Conservation (phyloP, 2,113 vertebrate species). For the Xiphorhynchus elegans region DNA sequence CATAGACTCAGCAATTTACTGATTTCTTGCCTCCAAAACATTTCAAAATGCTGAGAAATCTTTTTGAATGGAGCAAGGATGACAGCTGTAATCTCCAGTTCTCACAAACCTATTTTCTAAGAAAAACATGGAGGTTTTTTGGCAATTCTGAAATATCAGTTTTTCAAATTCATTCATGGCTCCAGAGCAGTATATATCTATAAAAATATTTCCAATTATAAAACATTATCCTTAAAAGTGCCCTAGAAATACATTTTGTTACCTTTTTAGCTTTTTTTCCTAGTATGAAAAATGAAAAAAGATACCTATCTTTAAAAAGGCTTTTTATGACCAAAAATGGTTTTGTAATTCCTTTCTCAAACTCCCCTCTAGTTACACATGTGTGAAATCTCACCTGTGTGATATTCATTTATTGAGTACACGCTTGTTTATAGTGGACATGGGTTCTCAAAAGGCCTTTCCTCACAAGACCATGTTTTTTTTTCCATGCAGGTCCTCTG, state of each 20-base stretch:
- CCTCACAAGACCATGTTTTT: fast-evolving
- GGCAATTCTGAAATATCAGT: neutral
- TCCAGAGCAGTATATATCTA: neutral
- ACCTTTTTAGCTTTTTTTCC: neutral
- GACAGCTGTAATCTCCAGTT: neutral
- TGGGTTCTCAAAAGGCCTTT: neutral
- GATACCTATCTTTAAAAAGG: neutral
- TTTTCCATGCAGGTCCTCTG: neutral
- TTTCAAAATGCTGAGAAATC: neutral
- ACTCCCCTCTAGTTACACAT: neutral
- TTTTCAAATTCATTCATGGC: neutral
- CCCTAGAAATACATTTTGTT: neutral
- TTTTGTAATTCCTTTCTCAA: neutral
- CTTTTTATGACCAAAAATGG: neutral
- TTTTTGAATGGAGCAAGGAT: neutral
- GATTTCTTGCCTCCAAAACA: neutral
- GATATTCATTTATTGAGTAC: neutral
- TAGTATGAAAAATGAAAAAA: neutral
- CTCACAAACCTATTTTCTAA: neutral
- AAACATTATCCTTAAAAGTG: neutral
- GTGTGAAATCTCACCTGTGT: neutral
- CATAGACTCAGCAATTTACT: neutral
- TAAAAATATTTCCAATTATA: neutral
- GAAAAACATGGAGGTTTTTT: neutral
- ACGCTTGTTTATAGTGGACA: neutral